Base-by-base conservation (phyloP, 2,797 vertebrate species). In the Chanos chanos region DNA sequence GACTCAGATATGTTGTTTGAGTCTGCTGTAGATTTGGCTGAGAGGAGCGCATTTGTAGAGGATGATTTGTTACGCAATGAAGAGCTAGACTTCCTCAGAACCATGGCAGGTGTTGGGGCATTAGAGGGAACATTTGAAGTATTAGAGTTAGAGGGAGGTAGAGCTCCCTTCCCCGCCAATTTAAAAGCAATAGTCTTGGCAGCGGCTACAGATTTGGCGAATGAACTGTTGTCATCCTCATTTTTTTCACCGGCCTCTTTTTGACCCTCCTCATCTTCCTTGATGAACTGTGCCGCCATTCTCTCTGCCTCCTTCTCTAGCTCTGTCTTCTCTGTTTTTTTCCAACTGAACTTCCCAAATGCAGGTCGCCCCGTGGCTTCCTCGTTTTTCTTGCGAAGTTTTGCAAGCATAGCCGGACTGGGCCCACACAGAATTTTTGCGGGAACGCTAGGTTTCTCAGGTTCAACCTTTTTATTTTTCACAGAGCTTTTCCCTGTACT, bases 281-380 rank as follows among this genome's bases (percentile, higher is more conserved):
- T 88, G 15, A 87, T 75, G 47, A 89, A 90, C 47, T 89, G 82
- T 0, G 83, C 86, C 0, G 89, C 89, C 3, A 85, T 81, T 64
- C 81, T 83, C 67, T 85, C 81, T 0, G 83, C 79, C 61, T 86
- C 89, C 78, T 91, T 94, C 36, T 92, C 93, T 22, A 94, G 86
- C 0, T 86, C 66, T 40, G 74, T 59, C 58, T 82, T 93, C 64
- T 94, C 93, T 41, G 81, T 80, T 75, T 92, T 94, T 68, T 93
- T 97, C 94, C 94, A 95, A 5, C 84, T 91, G 71, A 98, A 96
- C 81, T 93, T 97, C 31, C 94, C 94, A 56, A 97, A 94, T 4
- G 82, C 73, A 3, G 81, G 66, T 9, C 77, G 61, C 28, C 33
- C 61, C 40, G 51, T 82, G 77, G 31, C 75, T 7, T 87, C 91